Evolutionary conservation across 2,797 vertebrate species (phyloP), one percentile per base, ranked within the genome.

Genomic region (Falco rusticolus): DNA sequence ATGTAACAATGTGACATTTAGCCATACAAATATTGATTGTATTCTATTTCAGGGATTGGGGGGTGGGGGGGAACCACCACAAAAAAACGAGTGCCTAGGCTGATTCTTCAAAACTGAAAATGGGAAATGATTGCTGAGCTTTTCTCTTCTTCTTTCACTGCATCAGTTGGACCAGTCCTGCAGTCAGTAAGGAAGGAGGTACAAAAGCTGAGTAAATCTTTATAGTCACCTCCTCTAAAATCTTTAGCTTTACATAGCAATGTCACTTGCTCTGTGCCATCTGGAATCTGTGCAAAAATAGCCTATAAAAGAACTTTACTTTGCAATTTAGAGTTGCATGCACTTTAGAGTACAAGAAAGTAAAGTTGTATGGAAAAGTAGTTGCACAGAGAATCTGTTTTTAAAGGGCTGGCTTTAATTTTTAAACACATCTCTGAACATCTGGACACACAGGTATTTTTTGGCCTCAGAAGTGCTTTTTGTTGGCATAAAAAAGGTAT

Each of bases 241-340:
- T 57, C 37, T 82, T 93, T 65, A 72, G 51, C 16, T 86, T 70
- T 87, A 53, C 61, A 79, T 47, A 81, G 74, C 74, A 74, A 82
- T 91, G 79, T 92, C 74, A 89, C 68, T 95, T 75, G 33, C 48
- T 95, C 59, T 61, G 61, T 83, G 75, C 87, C 80, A 84, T 96
- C 90, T 96, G 95, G 87, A 91, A 94, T 79, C 84, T 79, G 68
- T 85, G 60, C 51, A 84, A 79, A 92, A 93, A 84, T 60, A 90
- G 60, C 64, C 60, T 60, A 39, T 24, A 50, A 85, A 91, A 87
- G 16, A 81, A 89, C 37, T 96, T 69, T n/a, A 59, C 64, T 66
- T 87, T 92, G 78, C 81, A 84, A 64, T 85, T 91, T 65, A 51
- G 48, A 61, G 78, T 80, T 51, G 13, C 18, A 7, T n/a, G 66